Conservation (phyloP, 2,888 invertebrate genomes). For the Notodonta dromedarius region DNA sequence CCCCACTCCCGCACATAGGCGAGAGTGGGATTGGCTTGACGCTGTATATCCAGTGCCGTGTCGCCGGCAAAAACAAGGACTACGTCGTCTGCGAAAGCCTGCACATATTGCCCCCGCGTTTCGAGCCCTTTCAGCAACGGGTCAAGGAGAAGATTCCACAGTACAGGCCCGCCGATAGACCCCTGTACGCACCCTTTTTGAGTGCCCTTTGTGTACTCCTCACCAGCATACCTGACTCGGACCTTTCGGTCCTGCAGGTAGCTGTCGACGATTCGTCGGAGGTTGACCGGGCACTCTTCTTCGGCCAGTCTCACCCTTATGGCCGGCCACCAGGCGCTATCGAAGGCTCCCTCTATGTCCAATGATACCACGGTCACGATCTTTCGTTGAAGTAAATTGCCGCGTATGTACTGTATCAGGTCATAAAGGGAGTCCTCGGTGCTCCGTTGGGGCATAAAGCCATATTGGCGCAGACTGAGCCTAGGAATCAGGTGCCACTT, state of each 20-base stretch:
- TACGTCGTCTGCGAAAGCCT: neutral
- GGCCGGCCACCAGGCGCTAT: conserved; percentile 9
- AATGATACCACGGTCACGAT: neutral
- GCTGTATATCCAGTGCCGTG: neutral
- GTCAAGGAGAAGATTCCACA: neutral
- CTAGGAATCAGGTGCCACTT: conserved; percentile 3
- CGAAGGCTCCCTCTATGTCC: neutral
- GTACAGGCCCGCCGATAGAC: neutral
- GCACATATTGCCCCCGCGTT: neutral
- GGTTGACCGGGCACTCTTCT: conserved; percentile 1
- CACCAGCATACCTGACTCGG: neutral
- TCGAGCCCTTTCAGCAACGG: neutral
- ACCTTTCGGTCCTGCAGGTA: neutral
- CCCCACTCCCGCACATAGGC: neutral
- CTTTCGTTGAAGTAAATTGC: conserved; percentile 1
- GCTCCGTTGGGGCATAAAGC: conserved; percentile 10
- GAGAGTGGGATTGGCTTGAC: neutral
- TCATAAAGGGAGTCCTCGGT: conserved; percentile 12
- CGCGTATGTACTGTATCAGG: conserved; percentile 3
- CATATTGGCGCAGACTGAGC: conserved; percentile 8
- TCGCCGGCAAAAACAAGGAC: neutral
- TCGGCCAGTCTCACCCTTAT: conserved; percentile 3
- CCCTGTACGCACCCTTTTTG: neutral
- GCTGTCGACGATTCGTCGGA: neutral
- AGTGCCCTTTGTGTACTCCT: neutral